These are phyloP conservation scores for Atopsyche davidsoni DNA, from an alignment of 1,140 invertebrate genomes.

Conservation along the genomic window DNA sequence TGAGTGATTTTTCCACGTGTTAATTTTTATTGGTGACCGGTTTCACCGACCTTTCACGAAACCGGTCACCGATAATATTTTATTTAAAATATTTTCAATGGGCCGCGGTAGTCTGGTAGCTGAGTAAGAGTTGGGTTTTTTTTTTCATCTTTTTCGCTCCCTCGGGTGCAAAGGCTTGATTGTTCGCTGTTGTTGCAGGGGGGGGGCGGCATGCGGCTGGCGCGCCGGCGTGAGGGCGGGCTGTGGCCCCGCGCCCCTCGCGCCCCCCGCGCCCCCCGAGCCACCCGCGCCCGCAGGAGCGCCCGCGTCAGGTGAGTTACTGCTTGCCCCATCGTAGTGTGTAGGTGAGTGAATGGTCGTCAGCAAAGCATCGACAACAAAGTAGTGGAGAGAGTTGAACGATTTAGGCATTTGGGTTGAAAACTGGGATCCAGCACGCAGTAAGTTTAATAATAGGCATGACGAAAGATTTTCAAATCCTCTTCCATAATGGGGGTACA, in stretches of 20 bases:
- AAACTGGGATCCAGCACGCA: too few species aligned
- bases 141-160: background rate
- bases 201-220: slow-evolving; percentile 34
- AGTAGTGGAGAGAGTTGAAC: background rate
- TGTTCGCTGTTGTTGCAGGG: background rate
- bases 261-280: background rate
- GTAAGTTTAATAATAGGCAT: too few species aligned
- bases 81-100: too few species aligned
- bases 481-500: too few species aligned
- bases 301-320: too few species aligned
- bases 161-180: slow-evolving; percentile 34
- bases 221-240: slow-evolving; percentile 25
- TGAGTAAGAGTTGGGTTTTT: background rate
- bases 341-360: background rate
- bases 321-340: too few species aligned
- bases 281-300: too few species aligned
- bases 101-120: background rate
- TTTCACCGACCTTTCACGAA: background rate
- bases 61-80: background rate
- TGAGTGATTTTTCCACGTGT: too few species aligned
- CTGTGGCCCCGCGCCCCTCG: slow-evolving; percentile 3
- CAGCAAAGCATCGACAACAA: background rate
- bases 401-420: background rate
- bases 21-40: background rate
- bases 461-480: too few species aligned